These are phyloP conservation scores for Acanthacorydalis orientalis DNA, from an alignment of 2,888 invertebrate species.

Conservation along the genomic window DNA sequence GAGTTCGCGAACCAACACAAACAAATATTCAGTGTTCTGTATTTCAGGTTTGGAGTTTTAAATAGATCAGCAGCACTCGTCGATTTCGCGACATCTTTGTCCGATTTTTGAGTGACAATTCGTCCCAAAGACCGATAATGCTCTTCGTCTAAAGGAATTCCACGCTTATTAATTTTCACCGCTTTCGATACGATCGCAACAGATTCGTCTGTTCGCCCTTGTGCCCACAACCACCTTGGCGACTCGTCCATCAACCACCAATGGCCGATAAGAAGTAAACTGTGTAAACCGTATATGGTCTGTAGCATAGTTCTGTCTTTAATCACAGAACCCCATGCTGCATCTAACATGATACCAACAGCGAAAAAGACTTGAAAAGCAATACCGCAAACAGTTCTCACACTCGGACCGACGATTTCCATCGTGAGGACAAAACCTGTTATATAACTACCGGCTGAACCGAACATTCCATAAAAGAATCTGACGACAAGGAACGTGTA, in stretches of 20 bases:
- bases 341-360: slow-evolving; percentile 63
- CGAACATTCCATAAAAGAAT: slow-evolving; percentile 64
- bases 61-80: slow-evolving; percentile 57
- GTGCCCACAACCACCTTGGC: slow-evolving; percentile 76
- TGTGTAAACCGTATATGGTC: slow-evolving; percentile 61
- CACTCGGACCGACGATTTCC: slow-evolving; percentile 69
- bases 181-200: slow-evolving; percentile 58
- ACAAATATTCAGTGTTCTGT: slow-evolving; percentile 64
- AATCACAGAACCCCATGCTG: slow-evolving; percentile 66
- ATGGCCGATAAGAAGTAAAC: slow-evolving; percentile 53
- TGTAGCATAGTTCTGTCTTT: slow-evolving; percentile 58
- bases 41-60: slow-evolving; percentile 60
- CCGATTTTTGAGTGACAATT: slow-evolving; percentile 22
- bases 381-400: slow-evolving; percentile 64
- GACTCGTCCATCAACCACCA: slow-evolving; percentile 85
- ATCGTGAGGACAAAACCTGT: slow-evolving; percentile 55
- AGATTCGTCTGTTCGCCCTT: slow-evolving; percentile 56
- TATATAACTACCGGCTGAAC: slow-evolving; percentile 55
- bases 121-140: slow-evolving; percentile 35
- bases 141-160: slow-evolving; percentile 42
- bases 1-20: slow-evolving; percentile 82
- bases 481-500: slow-evolving; percentile 49
- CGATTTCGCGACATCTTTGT: slow-evolving; percentile 23
- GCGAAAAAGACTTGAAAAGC: slow-evolving; percentile 68
- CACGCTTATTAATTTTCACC: slow-evolving; percentile 52